Percentiles rank a stretch among this genome's conserved stretches.
Evolutionary conservation across 2,797 vertebrate species (phyloP).

Genomic region (Poecilia velifera): DNA sequence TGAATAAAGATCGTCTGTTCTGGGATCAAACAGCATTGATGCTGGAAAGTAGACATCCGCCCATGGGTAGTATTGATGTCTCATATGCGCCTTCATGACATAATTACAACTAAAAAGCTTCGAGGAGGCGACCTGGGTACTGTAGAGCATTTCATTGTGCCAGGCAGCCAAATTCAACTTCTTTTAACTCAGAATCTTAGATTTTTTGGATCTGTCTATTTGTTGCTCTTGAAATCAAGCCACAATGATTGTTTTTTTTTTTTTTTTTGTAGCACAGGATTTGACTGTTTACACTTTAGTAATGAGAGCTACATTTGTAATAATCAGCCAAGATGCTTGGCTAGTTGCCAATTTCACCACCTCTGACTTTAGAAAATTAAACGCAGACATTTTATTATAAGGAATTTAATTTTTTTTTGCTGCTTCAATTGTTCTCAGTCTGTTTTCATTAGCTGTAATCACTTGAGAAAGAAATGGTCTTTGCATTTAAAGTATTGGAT

Average conservation of each 20-base stretch:
- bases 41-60: constrained; percentile 38
- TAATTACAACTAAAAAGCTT: constrained; percentile 27
- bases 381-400: constrained; percentile 36
- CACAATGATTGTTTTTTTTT: constrained; percentile 30
- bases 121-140: constrained; percentile 43
- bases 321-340: constrained; percentile 49
- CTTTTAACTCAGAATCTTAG: constrained; percentile 29
- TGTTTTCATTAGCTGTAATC: constrained; percentile 27
- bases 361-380: constrained; percentile 29
- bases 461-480: constrained; percentile 4
- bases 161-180: constrained; percentile 12
- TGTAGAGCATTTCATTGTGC: constrained; percentile 27
- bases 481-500: constrained; percentile 19
- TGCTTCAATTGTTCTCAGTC: constrained; percentile 23
- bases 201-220: constrained; percentile 27
- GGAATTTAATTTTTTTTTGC: constrained; percentile 38
- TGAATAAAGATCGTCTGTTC: constrained; percentile 33
- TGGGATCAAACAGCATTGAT: constrained; percentile 44
- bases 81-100: constrained; percentile 35
- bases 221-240: constrained; percentile 27
- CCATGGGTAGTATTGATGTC: constrained; percentile 27
- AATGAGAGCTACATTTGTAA: constrained; percentile 34
- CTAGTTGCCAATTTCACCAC: constrained; percentile 29
- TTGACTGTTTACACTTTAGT: constrained; percentile 69
- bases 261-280: constrained; percentile 56